A percentile compares a stretch with the other conserved stretches of the same genome.
phyloP scores from a whole-genome alignment of 2,113 vertebrate genomes.

The Antechinus flavipes region DNA sequence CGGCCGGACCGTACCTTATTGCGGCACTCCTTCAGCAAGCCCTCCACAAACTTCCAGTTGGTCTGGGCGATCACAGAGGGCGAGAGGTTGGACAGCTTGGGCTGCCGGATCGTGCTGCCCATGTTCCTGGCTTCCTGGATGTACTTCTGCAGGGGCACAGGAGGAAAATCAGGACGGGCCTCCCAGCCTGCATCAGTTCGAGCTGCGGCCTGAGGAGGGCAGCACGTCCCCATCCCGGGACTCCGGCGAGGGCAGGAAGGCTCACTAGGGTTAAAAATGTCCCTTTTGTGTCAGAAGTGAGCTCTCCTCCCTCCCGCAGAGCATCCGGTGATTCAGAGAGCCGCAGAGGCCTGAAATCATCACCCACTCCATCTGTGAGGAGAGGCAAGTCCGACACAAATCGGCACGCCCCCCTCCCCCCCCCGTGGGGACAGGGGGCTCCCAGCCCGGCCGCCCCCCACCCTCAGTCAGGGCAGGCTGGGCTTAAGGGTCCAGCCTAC shows the following conservation, averaged over 20 bases:
- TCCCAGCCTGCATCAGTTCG: neutral
- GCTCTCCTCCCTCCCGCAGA: too few relatives aligned
- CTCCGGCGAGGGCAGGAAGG: neutral
- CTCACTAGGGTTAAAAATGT: neutral
- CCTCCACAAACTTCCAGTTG: conserved; percentile 99
- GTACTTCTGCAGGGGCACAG: conserved; percentile 90
- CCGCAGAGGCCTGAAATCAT: conserved; percentile 7
- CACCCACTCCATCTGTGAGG: conserved; percentile 24
- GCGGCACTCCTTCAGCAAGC: conserved; percentile 96
- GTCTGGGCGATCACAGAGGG: conserved; percentile 99
- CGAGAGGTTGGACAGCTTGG: conserved; percentile 98
- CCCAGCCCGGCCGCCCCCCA: too few relatives aligned
- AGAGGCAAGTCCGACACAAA: neutral
- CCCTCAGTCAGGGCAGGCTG: too few relatives aligned
- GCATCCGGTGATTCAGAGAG: conserved; percentile 32
- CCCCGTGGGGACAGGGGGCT: too few relatives aligned
- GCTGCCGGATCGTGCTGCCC: conserved; percentile 97
- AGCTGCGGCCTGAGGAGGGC: neutral
- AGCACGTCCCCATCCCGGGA: neutral
- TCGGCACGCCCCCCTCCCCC: too few relatives aligned
- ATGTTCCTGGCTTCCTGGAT: conserved; percentile 98
- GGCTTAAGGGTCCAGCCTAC: too few relatives aligned
- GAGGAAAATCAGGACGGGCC: conserved; percentile 51
- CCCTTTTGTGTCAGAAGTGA: neutral
- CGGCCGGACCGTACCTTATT: conserved; percentile 91